Evolutionary conservation across 2,888 invertebrate species (phyloP).

Genomic region (Calliopum simillimum): DNA sequence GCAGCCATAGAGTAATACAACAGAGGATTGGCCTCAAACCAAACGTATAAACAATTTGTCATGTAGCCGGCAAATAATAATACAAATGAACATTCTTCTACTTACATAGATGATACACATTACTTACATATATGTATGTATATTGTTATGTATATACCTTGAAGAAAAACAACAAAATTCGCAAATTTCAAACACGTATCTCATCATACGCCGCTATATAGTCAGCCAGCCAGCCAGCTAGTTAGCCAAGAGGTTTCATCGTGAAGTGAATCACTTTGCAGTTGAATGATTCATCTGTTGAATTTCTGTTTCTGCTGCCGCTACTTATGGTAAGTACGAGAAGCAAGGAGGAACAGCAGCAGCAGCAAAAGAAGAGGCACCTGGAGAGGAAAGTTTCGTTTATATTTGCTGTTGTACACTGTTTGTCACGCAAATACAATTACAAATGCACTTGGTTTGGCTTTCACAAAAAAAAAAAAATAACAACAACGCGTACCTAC

Average conservation of each 20-base stretch:
- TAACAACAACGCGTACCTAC: background rate
- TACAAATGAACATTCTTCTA: background rate
- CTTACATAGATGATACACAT: no score
- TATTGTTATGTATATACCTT: background rate
- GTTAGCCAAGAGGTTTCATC: conserved; percentile 3
- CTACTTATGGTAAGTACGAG: background rate
- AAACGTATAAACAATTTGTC: conserved; percentile 18
- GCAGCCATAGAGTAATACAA: background rate
- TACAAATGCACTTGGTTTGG: conserved; percentile 22
- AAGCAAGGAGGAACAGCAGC: background rate
- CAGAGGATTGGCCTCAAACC: conserved; percentile 10
- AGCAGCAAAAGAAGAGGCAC: no score
- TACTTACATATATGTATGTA: background rate
- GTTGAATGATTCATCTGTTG: conserved; percentile 24
- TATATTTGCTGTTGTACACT: conserved; percentile 1
- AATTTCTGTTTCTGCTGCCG: background rate
- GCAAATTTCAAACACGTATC: conserved; percentile 31
- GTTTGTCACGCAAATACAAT: conserved; percentile 27
- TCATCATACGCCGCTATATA: conserved; percentile 18
- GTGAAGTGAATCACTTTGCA: conserved; percentile 32
- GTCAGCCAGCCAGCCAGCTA: conserved; percentile 15
- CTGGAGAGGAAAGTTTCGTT: background rate
- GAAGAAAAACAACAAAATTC: conserved; percentile 13
- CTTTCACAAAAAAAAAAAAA: conserved; percentile 5
- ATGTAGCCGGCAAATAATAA: conserved; percentile 28